Conservation (phyloP, 2,113 vertebrate species). For the Uropsilus gracilis region DNA sequence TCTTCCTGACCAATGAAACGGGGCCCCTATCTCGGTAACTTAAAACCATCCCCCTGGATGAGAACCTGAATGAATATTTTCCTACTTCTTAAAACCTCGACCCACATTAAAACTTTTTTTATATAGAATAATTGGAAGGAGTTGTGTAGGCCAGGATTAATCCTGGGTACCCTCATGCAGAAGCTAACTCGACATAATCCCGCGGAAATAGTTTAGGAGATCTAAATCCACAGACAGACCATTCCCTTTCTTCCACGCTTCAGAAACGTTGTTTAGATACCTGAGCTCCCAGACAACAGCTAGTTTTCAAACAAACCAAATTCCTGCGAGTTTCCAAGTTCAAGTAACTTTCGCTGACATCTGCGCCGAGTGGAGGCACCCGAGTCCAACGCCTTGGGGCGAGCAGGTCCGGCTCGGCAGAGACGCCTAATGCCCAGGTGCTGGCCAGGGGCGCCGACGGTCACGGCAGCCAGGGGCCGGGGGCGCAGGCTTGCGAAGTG, state of each 20-base stretch:
- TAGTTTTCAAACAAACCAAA: background rate
- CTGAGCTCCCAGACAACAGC: background rate
- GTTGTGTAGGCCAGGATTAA: no score
- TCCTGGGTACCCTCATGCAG: background rate
- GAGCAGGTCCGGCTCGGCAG: background rate
- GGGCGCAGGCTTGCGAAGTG: background rate
- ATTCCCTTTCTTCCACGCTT: background rate
- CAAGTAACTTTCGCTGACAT: no score
- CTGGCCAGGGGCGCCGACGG: no score
- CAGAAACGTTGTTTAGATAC: background rate
- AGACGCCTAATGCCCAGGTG: accelerated
- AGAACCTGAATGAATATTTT: background rate
- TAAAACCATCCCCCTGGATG: background rate
- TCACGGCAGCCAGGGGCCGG: no score
- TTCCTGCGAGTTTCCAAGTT: accelerated
- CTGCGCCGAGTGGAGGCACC: accelerated
- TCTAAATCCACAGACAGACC: background rate
- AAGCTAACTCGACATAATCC: background rate
- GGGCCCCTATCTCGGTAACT: background rate
- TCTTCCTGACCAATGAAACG: background rate
- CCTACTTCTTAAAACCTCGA: background rate
- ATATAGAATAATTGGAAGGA: background rate
- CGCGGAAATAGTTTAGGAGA: background rate
- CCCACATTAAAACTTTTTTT: background rate
- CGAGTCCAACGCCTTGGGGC: accelerated